Base-by-base conservation (phyloP, 2,113 vertebrate genomes). In the Cettia cetti region DNA sequence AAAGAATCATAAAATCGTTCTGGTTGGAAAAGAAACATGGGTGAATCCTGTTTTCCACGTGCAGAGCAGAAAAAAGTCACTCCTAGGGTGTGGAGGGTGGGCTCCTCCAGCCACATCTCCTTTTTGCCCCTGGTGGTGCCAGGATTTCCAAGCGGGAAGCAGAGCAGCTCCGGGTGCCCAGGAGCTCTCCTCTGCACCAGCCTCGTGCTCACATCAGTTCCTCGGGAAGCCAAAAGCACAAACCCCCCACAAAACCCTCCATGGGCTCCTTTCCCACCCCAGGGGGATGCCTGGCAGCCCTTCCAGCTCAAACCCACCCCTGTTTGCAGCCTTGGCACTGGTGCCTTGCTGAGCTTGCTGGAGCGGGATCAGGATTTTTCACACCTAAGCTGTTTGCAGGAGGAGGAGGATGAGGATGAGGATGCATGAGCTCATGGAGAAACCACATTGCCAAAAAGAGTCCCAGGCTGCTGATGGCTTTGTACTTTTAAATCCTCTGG, bases 291-390 rank as follows among this genome's bases (percentile, higher is more conserved):
- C 72, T 82, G 96, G 92, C 84, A 86, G 79, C 50, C 30, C 93
- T 81, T 65, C 90, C 92, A 97, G 88, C 85, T 49, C 86, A 72
- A 81, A 93, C 49, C 79, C 94, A 52, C 75, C 89, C 94, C 76
- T 93, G 90, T 94, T 28, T 94, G 94, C 94, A 64, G 87, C 4
- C 86, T 75, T 96, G 96, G 96, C 50, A 2, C 39, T 2, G 14
- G 42, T 10, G 79, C 71, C 49, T 64, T 86, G 64, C 79, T 93
- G 92, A 74, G 77, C 74, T 15, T 93, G 84, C 70, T 78, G 44
- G 81, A 72, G 85, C 50, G 70, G 57, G 50, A 79, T 69, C 82
- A 85, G 40, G 19, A 33, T 13, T 56, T 24, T 5, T 84, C 28
- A 89, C 78, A 28, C 87, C 87, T 74, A 50, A 76, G 78, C 63